phyloP scores from a whole-genome alignment of 2,113 vertebrate species.

The Zingel zingel region DNA sequence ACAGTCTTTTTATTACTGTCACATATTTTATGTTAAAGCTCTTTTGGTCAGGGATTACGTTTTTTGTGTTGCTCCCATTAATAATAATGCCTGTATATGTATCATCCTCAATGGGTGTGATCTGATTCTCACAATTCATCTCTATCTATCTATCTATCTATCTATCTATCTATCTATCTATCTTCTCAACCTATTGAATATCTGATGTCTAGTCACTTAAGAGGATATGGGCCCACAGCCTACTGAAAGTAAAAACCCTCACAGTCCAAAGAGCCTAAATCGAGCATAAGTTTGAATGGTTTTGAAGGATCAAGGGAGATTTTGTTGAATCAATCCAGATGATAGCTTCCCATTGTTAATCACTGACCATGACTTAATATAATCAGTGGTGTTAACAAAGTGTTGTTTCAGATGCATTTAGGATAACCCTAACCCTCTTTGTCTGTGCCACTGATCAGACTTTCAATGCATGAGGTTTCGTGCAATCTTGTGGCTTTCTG shows the following conservation, averaged over 20 bases:
- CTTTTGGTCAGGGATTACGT: slow-evolving; percentile 79
- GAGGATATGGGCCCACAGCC: slow-evolving; percentile 76
- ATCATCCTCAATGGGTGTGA: slow-evolving; percentile 61
- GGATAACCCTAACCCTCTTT: slow-evolving; percentile 76
- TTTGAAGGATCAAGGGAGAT: slow-evolving; percentile 82
- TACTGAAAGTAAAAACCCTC: slow-evolving; percentile 73
- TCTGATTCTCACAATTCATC: slow-evolving; percentile 76
- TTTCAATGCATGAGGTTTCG: slow-evolving; percentile 31
- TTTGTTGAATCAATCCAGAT: slow-evolving; percentile 82
- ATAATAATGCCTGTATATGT: slow-evolving; percentile 68
- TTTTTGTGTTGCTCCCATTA: slow-evolving; percentile 57
- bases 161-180: slow-evolving; percentile 32
- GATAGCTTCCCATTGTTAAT: slow-evolving; percentile 82
- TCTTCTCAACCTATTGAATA: slow-evolving; percentile 69
- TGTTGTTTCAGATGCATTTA: slow-evolving; percentile 78
- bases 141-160: slow-evolving; percentile 44
- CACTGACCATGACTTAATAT: slow-evolving; percentile 77
- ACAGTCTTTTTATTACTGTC: slow-evolving; percentile 59
- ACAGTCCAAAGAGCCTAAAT: slow-evolving; percentile 77
- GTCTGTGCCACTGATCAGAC: slow-evolving; percentile 63
- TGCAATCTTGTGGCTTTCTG: slow-evolving; percentile 57
- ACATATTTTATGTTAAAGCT: slow-evolving; percentile 66
- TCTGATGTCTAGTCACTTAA: slow-evolving; percentile 76
- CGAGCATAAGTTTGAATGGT: slow-evolving; percentile 78
- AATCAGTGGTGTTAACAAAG: slow-evolving; percentile 79